Conservation (phyloP, 2,113 vertebrate genomes). For the Isichthys henryi region DNA sequence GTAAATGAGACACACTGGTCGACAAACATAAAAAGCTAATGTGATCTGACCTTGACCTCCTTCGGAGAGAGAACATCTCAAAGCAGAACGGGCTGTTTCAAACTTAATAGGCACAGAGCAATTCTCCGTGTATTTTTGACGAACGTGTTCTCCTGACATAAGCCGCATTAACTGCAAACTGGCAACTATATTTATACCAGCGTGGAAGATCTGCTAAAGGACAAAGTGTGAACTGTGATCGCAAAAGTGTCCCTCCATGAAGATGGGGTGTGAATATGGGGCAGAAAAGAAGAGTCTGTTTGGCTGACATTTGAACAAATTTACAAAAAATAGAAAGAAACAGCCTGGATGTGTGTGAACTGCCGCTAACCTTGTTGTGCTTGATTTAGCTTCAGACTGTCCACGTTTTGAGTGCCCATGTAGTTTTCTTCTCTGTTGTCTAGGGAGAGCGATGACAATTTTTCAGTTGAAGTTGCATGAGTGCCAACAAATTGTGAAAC, state of each 20-base stretch:
- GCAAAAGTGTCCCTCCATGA: neutral
- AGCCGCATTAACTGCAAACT: neutral
- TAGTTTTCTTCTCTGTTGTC: neutral
- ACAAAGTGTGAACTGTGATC: neutral
- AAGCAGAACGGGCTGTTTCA: neutral
- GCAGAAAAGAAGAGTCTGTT: neutral
- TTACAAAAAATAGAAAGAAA: neutral
- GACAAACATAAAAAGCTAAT: neutral
- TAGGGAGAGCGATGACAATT: neutral
- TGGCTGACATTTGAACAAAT: neutral
- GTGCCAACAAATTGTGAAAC: neutral
- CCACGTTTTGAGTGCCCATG: neutral
- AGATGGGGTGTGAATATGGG: neutral
- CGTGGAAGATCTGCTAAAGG: neutral
- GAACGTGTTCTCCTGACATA: neutral
- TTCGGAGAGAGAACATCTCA: neutral
- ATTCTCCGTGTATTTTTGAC: neutral
- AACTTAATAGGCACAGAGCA: neutral
- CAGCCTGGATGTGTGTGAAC: neutral
- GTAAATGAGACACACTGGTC: neutral
- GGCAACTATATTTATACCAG: neutral
- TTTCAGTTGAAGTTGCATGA: neutral
- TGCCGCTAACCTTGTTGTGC: neutral
- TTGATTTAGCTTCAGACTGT: neutral
- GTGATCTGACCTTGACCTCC: neutral